Base-by-base conservation (phyloP, 2,888 invertebrate species). In the Hirtodrosophila confusa region DNA sequence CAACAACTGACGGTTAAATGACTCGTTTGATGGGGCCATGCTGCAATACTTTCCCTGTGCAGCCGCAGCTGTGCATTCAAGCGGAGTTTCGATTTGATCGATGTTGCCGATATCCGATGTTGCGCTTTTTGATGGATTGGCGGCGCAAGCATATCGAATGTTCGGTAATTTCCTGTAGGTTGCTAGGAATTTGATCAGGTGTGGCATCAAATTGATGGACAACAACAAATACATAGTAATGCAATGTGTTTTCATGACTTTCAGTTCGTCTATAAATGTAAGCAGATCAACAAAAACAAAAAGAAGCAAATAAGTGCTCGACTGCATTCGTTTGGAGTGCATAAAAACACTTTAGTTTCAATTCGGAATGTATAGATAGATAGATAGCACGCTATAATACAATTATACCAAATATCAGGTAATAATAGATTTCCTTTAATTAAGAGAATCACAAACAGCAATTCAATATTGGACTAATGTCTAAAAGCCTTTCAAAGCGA, bases 111-210 rank as follows among this genome's bases (percentile, higher is more conserved):
- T 63, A 63, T 62, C 62, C 61, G 55, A 62, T 57, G 63, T 55
- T 69, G 69, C 61, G 54, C 61, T 53, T 57, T 67, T 66, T 70
- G 70, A 75, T 75, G 69, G 66, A 69, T 75, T 62, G 66, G 36
- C 48, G 10, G 53, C 58, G 54, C 73, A 41, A 39, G 11, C 73
- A 49, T 49, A 62, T 58, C 63, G 44, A 70, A 53, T 69, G 71
- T 61, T 63, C 37, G 64, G 61, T 71, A 75, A 61, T 73, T 75
- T 79, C 75, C 66, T 71, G 51, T 68, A 60, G 58, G 61, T 64
- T 54, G 60, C 31, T 76, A 58, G 58, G 45, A 65, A 75, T 62
- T 63, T 70, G 73, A 80, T 80, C 80, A 84, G 70, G 70, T 80
- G 78, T 84, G 73, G 69, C 75, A 76, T 75, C 54, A 58, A 67